Base-by-base conservation (phyloP, 2,113 vertebrate species). In the Microtus pennsylvanicus region DNA sequence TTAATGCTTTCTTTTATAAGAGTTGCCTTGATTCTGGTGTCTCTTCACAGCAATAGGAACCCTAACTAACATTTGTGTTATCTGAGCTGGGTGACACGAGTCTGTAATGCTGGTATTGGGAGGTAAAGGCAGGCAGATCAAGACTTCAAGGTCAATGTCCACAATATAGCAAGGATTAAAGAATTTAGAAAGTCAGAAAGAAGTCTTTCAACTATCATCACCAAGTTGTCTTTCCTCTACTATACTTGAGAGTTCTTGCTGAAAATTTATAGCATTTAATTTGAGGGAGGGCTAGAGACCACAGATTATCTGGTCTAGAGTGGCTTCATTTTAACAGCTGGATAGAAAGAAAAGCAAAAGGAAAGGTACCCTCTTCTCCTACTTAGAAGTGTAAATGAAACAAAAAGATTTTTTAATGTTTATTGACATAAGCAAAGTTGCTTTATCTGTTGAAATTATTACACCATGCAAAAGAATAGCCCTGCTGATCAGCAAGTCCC, bases 241-340 rank as follows among this genome's bases (percentile, higher is more conserved):
- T 90, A 38, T 87, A 45, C 50, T 78, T 87, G 80, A 81, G 70
- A 96, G 35, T 80, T 86, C 0, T n/a, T 93, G 93, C 75, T 77
- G 26, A 95, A 94, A 87, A 85, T 35, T 21, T 77, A 33, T 14
- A 89, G 89, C 13, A 22, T 96, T 92, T 93, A 92, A 69, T 90
- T 28, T 76, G 81, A 38, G 78, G 58, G 24, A 14, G 42, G 45
- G 6, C 24, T 94, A 94, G 88, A 82, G 11, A 55, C 52, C 69
- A 38, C 55, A 81, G 81, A 76, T 96, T 81, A 93, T 89, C 38
- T 93, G 55, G 81, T 90, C n/a, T 83, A 89, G 87, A 90, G 81
- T 96, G 90, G 69, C 50, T 96, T 96, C 63, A 86, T 96, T 94
- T 91, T 87, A 90, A 96, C 80, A 90, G 80, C 33, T 72, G 42